Evolutionary conservation across 2,888 invertebrate genomes (phyloP).

Genomic region (Cheilosia soror): DNA sequence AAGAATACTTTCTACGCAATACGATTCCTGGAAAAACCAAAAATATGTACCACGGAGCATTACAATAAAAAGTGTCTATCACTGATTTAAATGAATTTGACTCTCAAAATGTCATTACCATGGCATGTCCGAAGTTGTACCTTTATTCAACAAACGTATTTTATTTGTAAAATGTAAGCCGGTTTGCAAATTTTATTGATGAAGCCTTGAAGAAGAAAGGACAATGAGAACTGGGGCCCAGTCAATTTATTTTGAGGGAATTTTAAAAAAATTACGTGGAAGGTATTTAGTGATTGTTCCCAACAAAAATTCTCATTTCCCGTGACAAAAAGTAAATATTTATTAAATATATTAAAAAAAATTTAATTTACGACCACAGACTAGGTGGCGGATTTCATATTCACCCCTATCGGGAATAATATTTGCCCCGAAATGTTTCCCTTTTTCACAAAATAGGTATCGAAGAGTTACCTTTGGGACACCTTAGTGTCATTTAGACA

Average conservation of each 20-base stretch:
- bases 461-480: no score
- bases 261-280: background rate
- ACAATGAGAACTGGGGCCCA: background rate
- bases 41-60: no score
- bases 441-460: no score
- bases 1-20: no score
- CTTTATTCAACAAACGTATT: background rate
- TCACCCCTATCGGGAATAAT: no score
- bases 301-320: background rate
- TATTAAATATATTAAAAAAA: no score
- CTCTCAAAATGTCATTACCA: conserved; percentile 2
- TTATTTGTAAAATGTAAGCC: background rate
- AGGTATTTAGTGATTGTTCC: background rate
- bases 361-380: background rate
- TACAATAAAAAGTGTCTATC: no score
- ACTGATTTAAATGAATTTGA: no score
- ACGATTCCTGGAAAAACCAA: no score
- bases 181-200: background rate
- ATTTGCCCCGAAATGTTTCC: no score
- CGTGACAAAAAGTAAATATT: background rate
- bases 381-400: background rate
- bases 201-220: background rate
- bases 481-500: no score
- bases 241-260: background rate
- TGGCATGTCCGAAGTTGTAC: no score